Evolutionary conservation across 2,888 invertebrate genomes (phyloP).

Genomic region (Drosophila nr. perissopoda): DNA sequence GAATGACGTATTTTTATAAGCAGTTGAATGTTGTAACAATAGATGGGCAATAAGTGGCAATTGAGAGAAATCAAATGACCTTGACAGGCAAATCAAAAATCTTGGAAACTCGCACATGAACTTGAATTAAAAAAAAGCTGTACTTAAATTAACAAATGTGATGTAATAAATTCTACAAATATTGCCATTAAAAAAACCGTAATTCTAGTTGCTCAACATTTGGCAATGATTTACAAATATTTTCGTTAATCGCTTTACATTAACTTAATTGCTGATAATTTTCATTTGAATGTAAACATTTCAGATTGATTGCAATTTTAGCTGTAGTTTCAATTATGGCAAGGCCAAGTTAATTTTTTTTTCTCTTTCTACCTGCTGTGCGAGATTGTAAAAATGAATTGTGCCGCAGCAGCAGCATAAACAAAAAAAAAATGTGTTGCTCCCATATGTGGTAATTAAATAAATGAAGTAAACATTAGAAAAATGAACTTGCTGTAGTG

Average conservation of each 20-base stretch:
- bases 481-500: background rate
- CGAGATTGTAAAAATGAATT: conserved; percentile 11
- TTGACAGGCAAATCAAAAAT: background rate
- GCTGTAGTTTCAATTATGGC: conserved; percentile 1
- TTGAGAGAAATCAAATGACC: background rate
- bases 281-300: conserved; percentile 31
- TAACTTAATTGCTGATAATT: conserved; percentile 31
- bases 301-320: conserved; percentile 19
- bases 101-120: background rate
- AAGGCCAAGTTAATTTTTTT: conserved; percentile 14
- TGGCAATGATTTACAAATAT: conserved; percentile 28
- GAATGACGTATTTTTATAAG: background rate
- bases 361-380: conserved; percentile 24
- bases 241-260: conserved; percentile 17
- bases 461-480: conserved; percentile 40
- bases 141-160: background rate
- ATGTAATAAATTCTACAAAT: background rate
- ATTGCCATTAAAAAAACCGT: background rate
- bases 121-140: background rate
- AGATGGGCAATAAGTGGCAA: background rate
- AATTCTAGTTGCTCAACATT: background rate
- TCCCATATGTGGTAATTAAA: conserved; percentile 38
- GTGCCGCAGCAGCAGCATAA: conserved; percentile 7
- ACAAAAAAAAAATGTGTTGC: conserved; percentile 4
- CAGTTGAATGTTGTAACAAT: background rate